Percentiles rank a stretch among this genome's conserved stretches.
phyloP scores from a whole-genome alignment of 2,113 vertebrate species.

The Vireo altiloquus region DNA sequence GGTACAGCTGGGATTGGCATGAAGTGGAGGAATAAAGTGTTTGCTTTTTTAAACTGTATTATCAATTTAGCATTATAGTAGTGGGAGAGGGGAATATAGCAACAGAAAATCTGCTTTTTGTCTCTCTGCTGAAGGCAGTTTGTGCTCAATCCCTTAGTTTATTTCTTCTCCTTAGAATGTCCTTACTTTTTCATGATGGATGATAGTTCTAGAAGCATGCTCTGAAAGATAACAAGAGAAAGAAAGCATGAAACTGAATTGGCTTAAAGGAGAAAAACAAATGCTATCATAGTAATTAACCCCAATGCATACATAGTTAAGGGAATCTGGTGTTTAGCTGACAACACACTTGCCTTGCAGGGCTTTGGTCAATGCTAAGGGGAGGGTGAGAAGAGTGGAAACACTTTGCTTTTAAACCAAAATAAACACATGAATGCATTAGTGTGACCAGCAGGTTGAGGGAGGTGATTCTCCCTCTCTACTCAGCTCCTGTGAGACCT shows the following conservation, averaged over 20 bases:
- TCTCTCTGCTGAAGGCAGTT: slow-evolving; percentile 9
- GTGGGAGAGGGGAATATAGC: background rate
- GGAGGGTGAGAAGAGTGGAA: background rate
- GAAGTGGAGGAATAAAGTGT: background rate
- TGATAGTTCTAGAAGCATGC: slow-evolving; percentile 92
- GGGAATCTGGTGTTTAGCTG: background rate
- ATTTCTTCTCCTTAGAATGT: background rate
- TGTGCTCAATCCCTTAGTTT: background rate
- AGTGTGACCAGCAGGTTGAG: background rate
- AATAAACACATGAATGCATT: background rate
- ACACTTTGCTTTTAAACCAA: background rate
- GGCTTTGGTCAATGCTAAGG: background rate
- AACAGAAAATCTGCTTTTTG: background rate
- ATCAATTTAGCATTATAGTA: background rate
- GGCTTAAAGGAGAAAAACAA: background rate
- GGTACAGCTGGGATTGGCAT: background rate
- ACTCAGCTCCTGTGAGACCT: background rate
- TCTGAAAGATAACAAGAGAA: slow-evolving; percentile 80
- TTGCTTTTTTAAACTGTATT: background rate
- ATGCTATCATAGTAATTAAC: background rate
- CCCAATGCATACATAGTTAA: background rate
- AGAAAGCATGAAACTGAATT: background rate
- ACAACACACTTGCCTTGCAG: background rate
- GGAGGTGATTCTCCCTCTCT: background rate
- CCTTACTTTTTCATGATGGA: slow-evolving; percentile 96